A percentile compares a stretch with the other conserved stretches of the same genome.
Conservation (phyloP, 1,140 invertebrate genomes). For the Gryllus bimaculatus region DNA sequence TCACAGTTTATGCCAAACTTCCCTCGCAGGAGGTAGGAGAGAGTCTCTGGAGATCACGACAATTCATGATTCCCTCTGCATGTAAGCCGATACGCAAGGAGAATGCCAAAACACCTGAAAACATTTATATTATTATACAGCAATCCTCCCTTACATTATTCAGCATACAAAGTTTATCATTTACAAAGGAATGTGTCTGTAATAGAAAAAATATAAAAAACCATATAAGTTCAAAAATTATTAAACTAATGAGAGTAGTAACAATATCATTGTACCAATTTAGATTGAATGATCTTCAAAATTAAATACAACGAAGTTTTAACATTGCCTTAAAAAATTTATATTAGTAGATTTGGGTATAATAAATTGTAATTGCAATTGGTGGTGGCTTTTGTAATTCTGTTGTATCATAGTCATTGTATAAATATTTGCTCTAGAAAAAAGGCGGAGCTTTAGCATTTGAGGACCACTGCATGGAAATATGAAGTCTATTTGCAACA, state of each 20-base stretch:
- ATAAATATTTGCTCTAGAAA: too few relatives aligned
- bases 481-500: too few relatives aligned
- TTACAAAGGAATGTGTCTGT: background rate
- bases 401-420: too few relatives aligned
- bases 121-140: background rate
- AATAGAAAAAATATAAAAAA: background rate
- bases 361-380: too few relatives aligned
- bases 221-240: background rate
- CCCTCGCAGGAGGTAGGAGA: conserved; percentile 55
- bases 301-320: too few relatives aligned
- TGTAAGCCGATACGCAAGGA: conserved; percentile 53
- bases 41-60: conserved; percentile 66
- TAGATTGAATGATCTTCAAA: too few relatives aligned
- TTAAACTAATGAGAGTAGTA: background rate
- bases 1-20: conserved; percentile 78
- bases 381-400: too few relatives aligned
- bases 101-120: conserved; percentile 71
- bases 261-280: too few relatives aligned
- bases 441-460: too few relatives aligned
- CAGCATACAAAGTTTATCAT: background rate
- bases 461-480: too few relatives aligned
- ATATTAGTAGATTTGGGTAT: too few relatives aligned
- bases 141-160: background rate
- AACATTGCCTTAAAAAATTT: too few relatives aligned
- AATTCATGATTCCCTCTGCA: conserved; percentile 54